Percentiles rank a stretch among this genome's conserved stretches.
Conservation (phyloP, 2,888 invertebrate species). For the Pantelozetes paolii region DNA sequence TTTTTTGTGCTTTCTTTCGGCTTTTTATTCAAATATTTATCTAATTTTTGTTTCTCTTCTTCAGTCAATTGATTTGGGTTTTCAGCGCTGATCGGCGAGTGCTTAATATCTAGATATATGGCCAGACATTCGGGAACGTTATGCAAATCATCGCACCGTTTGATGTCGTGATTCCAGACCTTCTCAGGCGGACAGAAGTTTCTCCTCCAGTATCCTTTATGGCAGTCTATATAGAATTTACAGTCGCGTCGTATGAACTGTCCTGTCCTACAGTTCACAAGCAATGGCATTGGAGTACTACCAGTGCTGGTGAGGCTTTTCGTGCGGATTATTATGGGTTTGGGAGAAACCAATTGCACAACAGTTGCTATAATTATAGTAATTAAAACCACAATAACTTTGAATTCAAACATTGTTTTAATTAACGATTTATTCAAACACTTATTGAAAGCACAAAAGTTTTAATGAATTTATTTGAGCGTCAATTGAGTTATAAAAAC, state of each 20-base stretch:
- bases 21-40: background rate
- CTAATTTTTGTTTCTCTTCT: background rate
- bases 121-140: constrained; percentile 39
- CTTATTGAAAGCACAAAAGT: no score
- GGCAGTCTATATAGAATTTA: constrained; percentile 38
- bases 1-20: no score
- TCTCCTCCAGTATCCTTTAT: constrained; percentile 31
- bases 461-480: no score
- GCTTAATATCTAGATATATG: background rate
- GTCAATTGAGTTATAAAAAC: no score
- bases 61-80: background rate
- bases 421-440: no score
- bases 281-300: background rate
- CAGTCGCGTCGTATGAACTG: constrained; percentile 35
- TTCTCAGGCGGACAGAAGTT: constrained; percentile 40
- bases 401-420: no score
- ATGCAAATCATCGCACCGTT: constrained; percentile 36
- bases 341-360: constrained; percentile 4
- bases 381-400: no score
- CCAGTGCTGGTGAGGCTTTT: background rate
- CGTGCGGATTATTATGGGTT: constrained; percentile 2
- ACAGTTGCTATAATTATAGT: background rate
- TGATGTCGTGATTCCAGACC: constrained; percentile 39
- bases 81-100: background rate
- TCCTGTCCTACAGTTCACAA: constrained; percentile 9